Percentiles rank a stretch among this genome's conserved stretches.
phyloP scores from a whole-genome alignment of 2,113 vertebrate species.

The Aramus guarauna region DNA sequence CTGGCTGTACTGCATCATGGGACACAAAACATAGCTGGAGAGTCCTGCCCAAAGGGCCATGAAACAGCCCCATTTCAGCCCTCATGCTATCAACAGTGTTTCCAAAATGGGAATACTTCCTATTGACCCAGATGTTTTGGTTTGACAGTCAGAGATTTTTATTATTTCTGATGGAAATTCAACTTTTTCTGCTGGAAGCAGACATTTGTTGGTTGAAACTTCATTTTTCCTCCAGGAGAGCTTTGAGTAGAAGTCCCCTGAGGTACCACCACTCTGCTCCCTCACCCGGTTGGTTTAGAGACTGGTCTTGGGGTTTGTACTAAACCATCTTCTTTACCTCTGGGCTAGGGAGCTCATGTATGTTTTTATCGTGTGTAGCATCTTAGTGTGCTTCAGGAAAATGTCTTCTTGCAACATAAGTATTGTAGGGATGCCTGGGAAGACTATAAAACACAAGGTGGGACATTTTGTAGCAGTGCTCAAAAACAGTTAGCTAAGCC shows the following conservation, averaged over 20 bases:
- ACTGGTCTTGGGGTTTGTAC: neutral
- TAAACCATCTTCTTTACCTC: neutral
- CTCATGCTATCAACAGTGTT: neutral
- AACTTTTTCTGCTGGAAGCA: neutral
- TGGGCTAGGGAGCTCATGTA: neutral
- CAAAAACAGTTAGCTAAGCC: neutral
- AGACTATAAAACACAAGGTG: neutral
- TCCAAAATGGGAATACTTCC: neutral
- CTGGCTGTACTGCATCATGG: neutral
- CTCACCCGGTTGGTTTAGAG: neutral
- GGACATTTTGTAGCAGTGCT: neutral
- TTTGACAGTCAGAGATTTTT: neutral
- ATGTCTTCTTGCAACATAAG: neutral
- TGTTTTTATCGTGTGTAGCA: neutral
- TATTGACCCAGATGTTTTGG: neutral
- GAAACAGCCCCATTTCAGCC: neutral
- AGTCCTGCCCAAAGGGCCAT: no score
- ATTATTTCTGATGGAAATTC: neutral
- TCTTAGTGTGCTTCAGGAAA: neutral
- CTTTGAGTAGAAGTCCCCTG: neutral
- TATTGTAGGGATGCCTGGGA: neutral
- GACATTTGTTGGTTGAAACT: neutral
- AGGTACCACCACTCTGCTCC: neutral
- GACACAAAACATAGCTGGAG: neutral
- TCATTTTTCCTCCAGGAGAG: neutral